A percentile compares a stretch with the other conserved stretches of the same genome.
These are phyloP conservation scores for Chelidonichthys spinosus DNA, from an alignment of 2,797 vertebrate genomes.

Conservation along the genomic window DNA sequence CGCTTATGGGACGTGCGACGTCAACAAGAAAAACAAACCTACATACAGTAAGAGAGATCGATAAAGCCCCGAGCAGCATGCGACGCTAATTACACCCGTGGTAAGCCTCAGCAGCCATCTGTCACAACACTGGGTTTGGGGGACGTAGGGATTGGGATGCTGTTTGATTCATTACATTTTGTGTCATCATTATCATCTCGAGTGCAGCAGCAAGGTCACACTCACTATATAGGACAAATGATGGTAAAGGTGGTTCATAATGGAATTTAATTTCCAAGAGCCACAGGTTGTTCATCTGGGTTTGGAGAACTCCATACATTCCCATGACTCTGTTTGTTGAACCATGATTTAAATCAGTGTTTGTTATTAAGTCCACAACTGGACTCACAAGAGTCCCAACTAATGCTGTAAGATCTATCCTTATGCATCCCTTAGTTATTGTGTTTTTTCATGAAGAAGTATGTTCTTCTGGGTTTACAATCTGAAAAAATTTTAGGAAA, in stretches of 20 bases:
- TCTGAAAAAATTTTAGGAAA: no score
- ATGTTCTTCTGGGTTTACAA: background rate
- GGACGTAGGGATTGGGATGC: background rate
- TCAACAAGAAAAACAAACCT: conserved; percentile 36
- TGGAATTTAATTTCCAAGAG: background rate
- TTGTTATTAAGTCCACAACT: background rate
- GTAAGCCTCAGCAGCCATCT: conserved; percentile 62
- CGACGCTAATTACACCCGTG: conserved; percentile 42
- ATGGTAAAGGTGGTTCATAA: background rate
- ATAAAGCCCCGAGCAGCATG: conserved; percentile 31
- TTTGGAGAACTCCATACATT: background rate
- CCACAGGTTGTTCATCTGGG: background rate
- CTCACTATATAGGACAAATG: background rate
- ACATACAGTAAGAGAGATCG: conserved; percentile 11
- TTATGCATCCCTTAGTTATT: background rate
- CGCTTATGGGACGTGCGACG: conserved; percentile 14
- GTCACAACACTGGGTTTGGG: conserved; percentile 38
- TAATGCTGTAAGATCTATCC: background rate
- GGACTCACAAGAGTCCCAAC: background rate
- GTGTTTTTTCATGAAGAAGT: background rate
- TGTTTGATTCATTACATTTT: conserved; percentile 17
- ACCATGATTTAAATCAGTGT: background rate
- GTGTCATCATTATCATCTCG: background rate
- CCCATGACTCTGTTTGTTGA: background rate
- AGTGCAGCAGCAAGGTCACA: background rate